Evolutionary conservation across 1,140 invertebrate species (phyloP), one percentile per base, ranked within the genome.

Genomic region (Chironomus tepperi): DNA sequence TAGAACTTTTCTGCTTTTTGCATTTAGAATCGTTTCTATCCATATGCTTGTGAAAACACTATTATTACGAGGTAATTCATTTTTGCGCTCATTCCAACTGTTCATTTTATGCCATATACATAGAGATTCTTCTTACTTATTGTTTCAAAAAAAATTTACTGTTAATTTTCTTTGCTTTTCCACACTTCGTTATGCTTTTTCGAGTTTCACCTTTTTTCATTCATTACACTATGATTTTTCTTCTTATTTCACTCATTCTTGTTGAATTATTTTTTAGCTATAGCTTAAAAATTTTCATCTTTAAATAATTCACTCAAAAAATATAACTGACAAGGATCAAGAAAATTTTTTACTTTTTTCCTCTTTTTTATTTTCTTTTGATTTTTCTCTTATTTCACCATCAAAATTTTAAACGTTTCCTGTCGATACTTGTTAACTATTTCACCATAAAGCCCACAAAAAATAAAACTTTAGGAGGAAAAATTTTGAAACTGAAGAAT

Each of bases 81-180:
- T 19, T 70, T 70, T 70, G 65, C 65, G 18, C 47, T 57, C 8
- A 70, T 19, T 70, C 16, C n/a, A 70, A 70, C 65, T 70, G 65
- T 70, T 70, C 65, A 70, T 70, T 70, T 67, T 18, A 9, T 70
- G 64, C 64, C n/a, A 67, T 67, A 18, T 70, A 70, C 65, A 70
- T 19, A 16, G 16, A 19, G 19, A 70, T 70, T 70, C 65, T 70
- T 70, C 65, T 70, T 70, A 18, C 19, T 70, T n/a, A 19, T 70
- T 21, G 65, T 70, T 21, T 70, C 19, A 9, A 19, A n/a, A n/a
- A n/a, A n/a, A 19, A 18, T 18, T 5, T 19, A 70, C 65, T 70
- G 65, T 70, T 19, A 70, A 19, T 70, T 70, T 70, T 70, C 65
- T 70, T 70, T 70, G 16, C 16, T 70, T 57, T 57, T 57, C 47